Percentiles rank a stretch among this genome's conserved stretches.
Conservation (phyloP, 2,888 invertebrate species). For the Phlogophora meticulosa region DNA sequence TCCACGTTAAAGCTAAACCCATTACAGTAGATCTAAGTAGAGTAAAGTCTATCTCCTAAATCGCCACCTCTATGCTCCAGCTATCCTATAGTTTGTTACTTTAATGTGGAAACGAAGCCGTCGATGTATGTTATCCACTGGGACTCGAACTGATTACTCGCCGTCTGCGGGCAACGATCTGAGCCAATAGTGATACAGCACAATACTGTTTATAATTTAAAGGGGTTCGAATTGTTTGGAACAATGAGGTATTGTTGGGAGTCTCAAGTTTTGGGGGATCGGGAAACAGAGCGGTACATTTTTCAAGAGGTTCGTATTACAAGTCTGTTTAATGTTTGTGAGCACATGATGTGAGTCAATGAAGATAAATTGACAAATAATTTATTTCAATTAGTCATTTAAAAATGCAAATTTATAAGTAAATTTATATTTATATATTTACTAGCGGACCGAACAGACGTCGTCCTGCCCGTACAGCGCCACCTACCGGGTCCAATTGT, state of each 20-base stretch:
- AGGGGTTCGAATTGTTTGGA: conserved; percentile 40
- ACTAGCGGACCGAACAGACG: too few relatives aligned
- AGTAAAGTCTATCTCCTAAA: conserved; percentile 70
- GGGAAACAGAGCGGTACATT: neutral
- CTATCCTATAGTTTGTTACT: conserved; percentile 66
- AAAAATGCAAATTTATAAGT: too few relatives aligned
- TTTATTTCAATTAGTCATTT: too few relatives aligned
- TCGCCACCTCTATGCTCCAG: conserved; percentile 69
- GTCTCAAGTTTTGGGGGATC: conserved; percentile 41
- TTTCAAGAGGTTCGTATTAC: neutral
- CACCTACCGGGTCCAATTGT: too few relatives aligned
- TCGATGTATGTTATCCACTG: conserved; percentile 60
- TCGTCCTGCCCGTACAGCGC: too few relatives aligned
- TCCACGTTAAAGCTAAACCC: conserved; percentile 9
- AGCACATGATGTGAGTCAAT: neutral
- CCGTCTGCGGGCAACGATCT: conserved; percentile 54
- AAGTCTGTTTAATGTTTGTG: too few relatives aligned
- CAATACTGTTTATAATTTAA: conserved; percentile 56
- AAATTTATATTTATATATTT: too few relatives aligned
- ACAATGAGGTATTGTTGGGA: conserved; percentile 52
- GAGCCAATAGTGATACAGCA: conserved; percentile 58
- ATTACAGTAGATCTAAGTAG: conserved; percentile 75
- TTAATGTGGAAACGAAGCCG: conserved; percentile 68
- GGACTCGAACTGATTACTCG: conserved; percentile 68
- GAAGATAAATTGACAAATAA: too few relatives aligned